phyloP scores from a whole-genome alignment of 1,140 invertebrate species.

The Sipha flava region DNA sequence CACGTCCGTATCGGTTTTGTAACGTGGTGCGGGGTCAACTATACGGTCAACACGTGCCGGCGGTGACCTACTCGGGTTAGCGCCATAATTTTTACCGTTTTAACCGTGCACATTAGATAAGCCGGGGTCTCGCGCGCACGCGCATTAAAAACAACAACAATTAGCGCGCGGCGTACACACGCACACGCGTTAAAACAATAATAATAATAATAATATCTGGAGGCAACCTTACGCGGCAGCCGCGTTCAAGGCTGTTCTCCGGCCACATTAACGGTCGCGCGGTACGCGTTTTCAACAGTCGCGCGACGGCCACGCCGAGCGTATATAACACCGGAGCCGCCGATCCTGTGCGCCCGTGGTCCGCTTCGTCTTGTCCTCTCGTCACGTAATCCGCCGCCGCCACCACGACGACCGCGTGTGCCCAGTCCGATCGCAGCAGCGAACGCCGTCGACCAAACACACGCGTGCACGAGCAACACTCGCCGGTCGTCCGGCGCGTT shows the following conservation, averaged over 20 bases:
- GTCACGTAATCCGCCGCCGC: background rate
- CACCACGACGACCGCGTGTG: background rate
- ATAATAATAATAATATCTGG: background rate
- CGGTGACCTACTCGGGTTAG: too few species aligned
- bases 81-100: too few species aligned
- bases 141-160: background rate
- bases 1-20: too few species aligned
- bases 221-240: background rate
- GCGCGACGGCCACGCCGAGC: background rate
- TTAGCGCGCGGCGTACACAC: too few species aligned
- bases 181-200: background rate
- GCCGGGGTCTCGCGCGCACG: too few species aligned
- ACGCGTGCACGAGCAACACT: too few species aligned
- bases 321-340: constrained; percentile 14
- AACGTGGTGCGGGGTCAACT: too few species aligned
- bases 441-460: too few species aligned
- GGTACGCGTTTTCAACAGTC: background rate
- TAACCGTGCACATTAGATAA: too few species aligned
- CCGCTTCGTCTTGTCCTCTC: constrained; percentile 19
- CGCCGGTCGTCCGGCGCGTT: too few species aligned
- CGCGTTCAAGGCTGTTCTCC: constrained; percentile 8
- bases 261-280: background rate
- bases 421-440: background rate
- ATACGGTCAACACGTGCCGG: too few species aligned
- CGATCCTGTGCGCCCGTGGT: constrained; percentile 6